Percentiles rank a stretch among this genome's conserved stretches.
Conservation (phyloP, 2,888 invertebrate species). For the Alsophila aescularia region DNA sequence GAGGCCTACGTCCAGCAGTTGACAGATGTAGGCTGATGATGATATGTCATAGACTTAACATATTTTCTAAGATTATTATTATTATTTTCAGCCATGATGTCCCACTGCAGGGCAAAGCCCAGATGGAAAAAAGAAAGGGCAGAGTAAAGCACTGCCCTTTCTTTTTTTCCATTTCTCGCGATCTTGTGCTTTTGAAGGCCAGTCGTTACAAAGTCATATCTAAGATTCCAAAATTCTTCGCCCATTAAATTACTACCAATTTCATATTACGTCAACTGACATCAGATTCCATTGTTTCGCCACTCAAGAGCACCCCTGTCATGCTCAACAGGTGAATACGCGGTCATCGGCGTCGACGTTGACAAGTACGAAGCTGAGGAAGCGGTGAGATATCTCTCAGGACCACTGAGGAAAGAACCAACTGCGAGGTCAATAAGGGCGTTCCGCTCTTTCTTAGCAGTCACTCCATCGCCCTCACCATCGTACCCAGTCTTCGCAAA, state of each 20-base stretch:
- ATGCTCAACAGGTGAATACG: constrained; percentile 91
- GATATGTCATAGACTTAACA: no score
- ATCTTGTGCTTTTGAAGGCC: no score
- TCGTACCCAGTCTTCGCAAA: constrained; percentile 89
- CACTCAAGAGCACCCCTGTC: constrained; percentile 1
- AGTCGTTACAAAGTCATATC: no score
- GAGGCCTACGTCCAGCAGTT: no score
- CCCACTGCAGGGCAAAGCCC: no score
- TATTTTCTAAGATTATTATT: no score
- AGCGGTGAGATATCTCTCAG: constrained; percentile 92
- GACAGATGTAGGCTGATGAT: no score
- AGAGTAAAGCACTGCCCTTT: no score
- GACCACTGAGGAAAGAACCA: constrained; percentile 87
- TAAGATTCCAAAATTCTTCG: neutral
- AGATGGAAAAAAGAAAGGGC: no score
- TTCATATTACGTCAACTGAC: neutral
- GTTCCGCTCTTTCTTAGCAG: constrained; percentile 92
- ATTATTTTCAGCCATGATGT: no score
- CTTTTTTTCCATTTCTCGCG: no score
- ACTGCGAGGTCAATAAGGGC: constrained; percentile 87
- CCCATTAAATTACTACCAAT: neutral
- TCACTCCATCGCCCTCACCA: constrained; percentile 90
- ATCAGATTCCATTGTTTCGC: neutral
- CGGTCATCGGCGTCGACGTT: constrained; percentile 95
- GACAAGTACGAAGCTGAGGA: constrained; percentile 92